Evolutionary conservation across 2,113 vertebrate genomes (phyloP).

Genomic region (Psettodes erumei): DNA sequence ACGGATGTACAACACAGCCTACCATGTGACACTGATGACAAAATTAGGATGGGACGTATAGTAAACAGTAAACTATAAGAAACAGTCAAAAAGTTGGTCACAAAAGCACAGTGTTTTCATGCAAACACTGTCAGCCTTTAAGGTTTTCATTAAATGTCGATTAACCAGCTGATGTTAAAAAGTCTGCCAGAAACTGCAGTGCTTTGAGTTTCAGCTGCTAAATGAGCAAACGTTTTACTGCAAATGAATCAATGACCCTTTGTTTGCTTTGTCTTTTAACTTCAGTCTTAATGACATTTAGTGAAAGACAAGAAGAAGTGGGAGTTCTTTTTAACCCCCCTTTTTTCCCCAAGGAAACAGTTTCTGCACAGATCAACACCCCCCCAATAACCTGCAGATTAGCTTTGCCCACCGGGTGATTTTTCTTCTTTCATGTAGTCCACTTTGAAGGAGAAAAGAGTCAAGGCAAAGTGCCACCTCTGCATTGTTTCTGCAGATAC

Average conservation of each 20-base stretch:
- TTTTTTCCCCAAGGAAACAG: conserved; percentile 17
- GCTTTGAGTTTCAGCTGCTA: neutral
- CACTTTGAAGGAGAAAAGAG: conserved; percentile 65
- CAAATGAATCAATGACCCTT: conserved; percentile 44
- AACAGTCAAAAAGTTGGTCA: conserved; percentile 7
- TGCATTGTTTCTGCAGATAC: conserved; percentile 70
- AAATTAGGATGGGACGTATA: neutral
- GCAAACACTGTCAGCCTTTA: conserved; percentile 9
- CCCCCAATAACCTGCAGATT: conserved; percentile 47
- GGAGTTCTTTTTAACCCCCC: conserved; percentile 11
- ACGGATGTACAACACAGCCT: neutral
- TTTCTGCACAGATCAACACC: conserved; percentile 52
- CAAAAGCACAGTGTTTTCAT: neutral
- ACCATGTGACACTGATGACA: neutral
- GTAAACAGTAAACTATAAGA: neutral
- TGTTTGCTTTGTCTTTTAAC: conserved; percentile 28
- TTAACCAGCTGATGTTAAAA: conserved; percentile 24
- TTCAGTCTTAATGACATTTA: conserved; percentile 27
- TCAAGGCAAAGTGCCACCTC: conserved; percentile 61
- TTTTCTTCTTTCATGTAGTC: conserved; percentile 65
- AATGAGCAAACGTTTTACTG: conserved; percentile 29
- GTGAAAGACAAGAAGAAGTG: conserved; percentile 20
- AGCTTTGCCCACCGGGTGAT: conserved; percentile 32
- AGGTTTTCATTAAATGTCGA: neutral
- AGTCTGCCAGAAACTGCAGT: neutral